Conservation (phyloP, 1,140 invertebrate genomes). For the Globodera rostochiensis region DNA sequence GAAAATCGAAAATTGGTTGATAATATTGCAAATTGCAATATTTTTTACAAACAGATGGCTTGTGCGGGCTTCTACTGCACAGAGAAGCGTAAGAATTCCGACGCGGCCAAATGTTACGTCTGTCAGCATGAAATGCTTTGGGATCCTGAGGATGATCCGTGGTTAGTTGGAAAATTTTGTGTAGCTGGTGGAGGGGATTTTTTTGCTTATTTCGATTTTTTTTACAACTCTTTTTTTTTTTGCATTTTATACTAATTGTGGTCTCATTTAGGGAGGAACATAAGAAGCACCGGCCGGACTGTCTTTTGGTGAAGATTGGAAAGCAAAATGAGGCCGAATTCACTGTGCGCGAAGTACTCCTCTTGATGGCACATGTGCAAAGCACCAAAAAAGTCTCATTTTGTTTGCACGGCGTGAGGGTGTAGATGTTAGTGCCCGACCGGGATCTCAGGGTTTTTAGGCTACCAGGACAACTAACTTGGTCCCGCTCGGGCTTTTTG, state of each 20-base stretch:
- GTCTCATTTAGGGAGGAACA: constrained; percentile 14
- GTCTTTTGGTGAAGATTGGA: constrained; percentile 25
- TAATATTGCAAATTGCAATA: too few species aligned
- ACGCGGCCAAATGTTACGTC: constrained; percentile 14
- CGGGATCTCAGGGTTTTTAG: too few species aligned
- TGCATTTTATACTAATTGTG: not conserved
- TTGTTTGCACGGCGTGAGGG: too few species aligned
- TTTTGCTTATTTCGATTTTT: not conserved
- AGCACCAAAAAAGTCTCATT: constrained; percentile 9
- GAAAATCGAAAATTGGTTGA: too few species aligned
- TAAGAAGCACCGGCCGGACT: constrained; percentile 21
- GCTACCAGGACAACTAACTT: too few species aligned
- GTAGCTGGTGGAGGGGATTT: too few species aligned
- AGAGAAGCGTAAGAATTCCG: constrained; percentile 7
- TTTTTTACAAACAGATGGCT: constrained; percentile 9
- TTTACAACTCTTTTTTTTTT: not conserved
- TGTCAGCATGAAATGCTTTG: constrained; percentile 24
- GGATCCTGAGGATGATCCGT: constrained; percentile 23
- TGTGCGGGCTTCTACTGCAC: constrained; percentile 25
- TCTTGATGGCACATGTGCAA: not conserved
- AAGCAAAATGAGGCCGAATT: constrained; percentile 25
- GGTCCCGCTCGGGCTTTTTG: too few species aligned
- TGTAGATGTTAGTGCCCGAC: too few species aligned
- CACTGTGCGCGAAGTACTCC: constrained; percentile 7
- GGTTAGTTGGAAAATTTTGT: not conserved